Evolutionary conservation across 2,888 invertebrate species (phyloP).

Genomic region (Drosophila emarginata): DNA sequence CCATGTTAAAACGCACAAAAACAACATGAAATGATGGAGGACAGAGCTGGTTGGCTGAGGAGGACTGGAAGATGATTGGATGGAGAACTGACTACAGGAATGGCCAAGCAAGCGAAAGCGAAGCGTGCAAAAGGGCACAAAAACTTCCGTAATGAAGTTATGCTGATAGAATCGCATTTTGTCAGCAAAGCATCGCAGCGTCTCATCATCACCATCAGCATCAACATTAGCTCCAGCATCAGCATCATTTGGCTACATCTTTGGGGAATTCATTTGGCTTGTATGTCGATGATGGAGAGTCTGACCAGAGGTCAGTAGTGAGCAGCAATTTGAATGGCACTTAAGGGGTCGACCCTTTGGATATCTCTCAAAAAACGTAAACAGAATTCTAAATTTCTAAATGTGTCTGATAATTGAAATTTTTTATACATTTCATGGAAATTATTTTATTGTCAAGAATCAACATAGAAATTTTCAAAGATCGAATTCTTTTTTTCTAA

Average conservation of each 20-base stretch:
- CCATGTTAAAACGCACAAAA: conserved; percentile 66
- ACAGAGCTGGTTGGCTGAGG: conserved; percentile 14
- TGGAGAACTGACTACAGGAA: conserved; percentile 16
- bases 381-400: too few species aligned
- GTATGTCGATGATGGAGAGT: not conserved
- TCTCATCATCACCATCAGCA: conserved; percentile 24
- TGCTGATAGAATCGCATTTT: conserved; percentile 72
- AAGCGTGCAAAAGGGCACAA: conserved; percentile 38
- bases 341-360: not conserved
- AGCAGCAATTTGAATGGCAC: not conserved
- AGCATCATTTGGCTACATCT: conserved; percentile 4
- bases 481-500: too few species aligned
- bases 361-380: not conserved
- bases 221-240: conserved; percentile 4
- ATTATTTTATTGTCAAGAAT: too few species aligned
- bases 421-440: too few species aligned
- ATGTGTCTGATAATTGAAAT: too few species aligned
- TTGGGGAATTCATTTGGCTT: conserved; percentile 6
- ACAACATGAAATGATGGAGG: conserved; percentile 40
- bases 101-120: not conserved
- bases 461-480: too few species aligned
- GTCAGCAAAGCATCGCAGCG: conserved; percentile 47
- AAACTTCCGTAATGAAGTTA: conserved; percentile 80
- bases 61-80: conserved; percentile 37
- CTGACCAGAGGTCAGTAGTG: not conserved